Evolutionary conservation across 1,140 invertebrate genomes (phyloP), one percentile per base, ranked within the genome.

Genomic region (Eupristina koningsbergeri): DNA sequence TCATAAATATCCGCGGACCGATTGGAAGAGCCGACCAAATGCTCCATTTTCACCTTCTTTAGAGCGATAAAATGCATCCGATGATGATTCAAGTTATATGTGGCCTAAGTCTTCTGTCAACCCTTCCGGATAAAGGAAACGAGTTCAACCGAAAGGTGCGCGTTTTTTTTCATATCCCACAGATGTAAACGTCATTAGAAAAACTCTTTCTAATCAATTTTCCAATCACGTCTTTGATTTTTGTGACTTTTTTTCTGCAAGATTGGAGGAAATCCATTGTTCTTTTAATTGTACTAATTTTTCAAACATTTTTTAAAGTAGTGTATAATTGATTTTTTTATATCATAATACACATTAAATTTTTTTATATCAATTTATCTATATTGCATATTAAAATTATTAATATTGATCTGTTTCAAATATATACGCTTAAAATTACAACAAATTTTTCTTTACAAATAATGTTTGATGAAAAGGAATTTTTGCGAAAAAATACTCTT

Each of bases 171-270:
- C 36, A 67, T 47, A 67, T 67, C n/a, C 39, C 26, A 34, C 22
- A 19, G 61, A 31, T 17, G 39, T 67, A 67, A 79, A 79, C 15
- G 39, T 79, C 61, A 31, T 67, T 64, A 79, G 63, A 31, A 29
- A 13, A 78, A 50, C 41, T 29, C 5, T 36, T 45, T 69, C 78
- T 50, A 69, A 80, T 80, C 78, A 71, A 80, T 80, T 80, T 63
- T 53, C 29, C 47, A 53, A 29, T 50, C n/a, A 39, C 26, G 22
- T 26, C 64, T 80, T 26, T 34, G 45, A n/a, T 47, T 80, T 71
- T 80, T 80, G 71, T 39, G 6, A 31, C 45, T 71, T 58, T 80
- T 80, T 69, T n/a, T 45, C 6, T 7, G 50, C 15, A n/a, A 67
- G 15, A n/a, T 15, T 6, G 19, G 19, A 19, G 36, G 15, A 36